Base-by-base conservation (phyloP, 2,888 invertebrate species). In the Amphipoea oculea region DNA sequence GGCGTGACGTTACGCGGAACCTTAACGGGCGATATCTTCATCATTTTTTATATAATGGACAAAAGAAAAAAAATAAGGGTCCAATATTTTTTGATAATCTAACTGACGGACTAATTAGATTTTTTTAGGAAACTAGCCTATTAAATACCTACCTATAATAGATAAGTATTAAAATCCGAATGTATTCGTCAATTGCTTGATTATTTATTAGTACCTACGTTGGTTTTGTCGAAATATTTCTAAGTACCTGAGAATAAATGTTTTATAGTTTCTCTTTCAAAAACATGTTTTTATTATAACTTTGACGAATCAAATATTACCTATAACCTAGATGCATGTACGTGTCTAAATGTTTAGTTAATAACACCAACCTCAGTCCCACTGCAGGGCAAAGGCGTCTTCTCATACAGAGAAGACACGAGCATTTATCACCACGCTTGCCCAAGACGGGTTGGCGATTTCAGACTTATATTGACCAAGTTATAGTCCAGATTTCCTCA, bases 151-250 rank as follows among this genome's bases (percentile, higher is more conserved):
- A 65, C 29, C 17, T 57, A 23, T 36, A 23, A 51, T 45, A 57
- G 48, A 29, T 57, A n/a, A n/a, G n/a, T n/a, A 68, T 60, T 65
- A 42, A 70, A 70, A 54, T 73, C 23, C 45, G 40, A 81, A 68
- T 84, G 83, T 85, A 67, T 74, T 85, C 85, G 67, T 60, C 54
- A 82, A 81, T 73, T 84, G 82, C 82, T 73, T 84, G 71, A 78
- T 77, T 77, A 81, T 73, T 81, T 81, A 76, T 81, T 73, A 48
- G 29, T 54, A 51, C 36, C 36, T 36, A 36, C n/a, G 57, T 40
- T 51, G 76, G 62, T 71, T 77, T 67, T 74, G 36, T 70, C 60
- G 45, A 51, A 84, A 36, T 84, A 51, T 70, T 70, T 75, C 42
- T 36, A 36, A 36, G 36, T 69, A 65, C 40, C 6, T 40, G 54